A percentile compares a stretch with the other conserved stretches of the same genome.
These are phyloP conservation scores for Acholoe squamosa DNA, from an alignment of 2,888 invertebrate genomes.

Conservation along the genomic window DNA sequence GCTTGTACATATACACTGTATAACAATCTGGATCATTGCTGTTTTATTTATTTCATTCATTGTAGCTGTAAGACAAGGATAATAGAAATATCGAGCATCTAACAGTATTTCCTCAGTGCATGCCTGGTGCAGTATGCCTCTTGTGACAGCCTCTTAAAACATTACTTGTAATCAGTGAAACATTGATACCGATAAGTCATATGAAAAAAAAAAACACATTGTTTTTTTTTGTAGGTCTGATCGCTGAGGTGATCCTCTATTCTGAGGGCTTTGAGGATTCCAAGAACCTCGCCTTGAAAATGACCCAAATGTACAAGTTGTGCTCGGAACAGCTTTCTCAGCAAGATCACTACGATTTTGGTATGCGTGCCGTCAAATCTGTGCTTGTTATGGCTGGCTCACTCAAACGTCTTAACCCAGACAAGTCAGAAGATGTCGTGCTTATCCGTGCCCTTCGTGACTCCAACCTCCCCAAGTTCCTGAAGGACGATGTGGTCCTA, in stretches of 20 bases:
- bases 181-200: too few relatives aligned
- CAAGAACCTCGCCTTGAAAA: conserved; percentile 92
- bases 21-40: too few relatives aligned
- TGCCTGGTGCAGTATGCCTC: too few relatives aligned
- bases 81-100: too few relatives aligned
- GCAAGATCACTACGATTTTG: conserved; percentile 94
- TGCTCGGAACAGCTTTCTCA: conserved; percentile 95
- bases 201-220: too few relatives aligned
- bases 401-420: conserved; percentile 92
- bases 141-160: too few relatives aligned
- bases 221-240: conserved; percentile 76
- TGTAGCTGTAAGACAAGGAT: too few relatives aligned
- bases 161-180: too few relatives aligned
- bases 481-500: conserved; percentile 91
- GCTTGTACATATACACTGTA: too few relatives aligned
- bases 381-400: conserved; percentile 96
- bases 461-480: conserved; percentile 94
- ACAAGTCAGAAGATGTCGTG: conserved; percentile 90
- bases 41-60: too few relatives aligned
- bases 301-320: conserved; percentile 96
- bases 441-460: conserved; percentile 93
- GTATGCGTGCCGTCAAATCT: conserved; percentile 87
- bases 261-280: conserved; percentile 96
- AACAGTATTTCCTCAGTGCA: too few relatives aligned
- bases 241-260: conserved; percentile 96